Evolutionary conservation across 2,797 vertebrate species (phyloP), one percentile per base, ranked within the genome.

Genomic region (Tapirus indicus): DNA sequence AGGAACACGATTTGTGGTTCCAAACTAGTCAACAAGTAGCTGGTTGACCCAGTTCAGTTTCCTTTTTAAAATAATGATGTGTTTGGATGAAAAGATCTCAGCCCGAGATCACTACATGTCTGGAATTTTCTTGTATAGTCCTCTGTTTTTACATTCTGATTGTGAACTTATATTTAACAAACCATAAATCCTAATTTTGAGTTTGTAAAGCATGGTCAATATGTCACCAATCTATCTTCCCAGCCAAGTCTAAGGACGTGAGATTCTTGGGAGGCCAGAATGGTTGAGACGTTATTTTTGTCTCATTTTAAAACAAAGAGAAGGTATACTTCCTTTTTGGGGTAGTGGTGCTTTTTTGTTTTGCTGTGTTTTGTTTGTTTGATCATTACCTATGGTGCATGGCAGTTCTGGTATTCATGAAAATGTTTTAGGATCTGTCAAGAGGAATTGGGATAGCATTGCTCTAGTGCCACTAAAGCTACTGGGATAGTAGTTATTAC

Each of bases 51-150:
- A 89, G 2, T 18, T 91, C 29, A 10, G 0, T 83, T 74, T 93
- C 25, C 10, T 58, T 9, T 29, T 94, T 93, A 82, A 29, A 85
- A 71, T 94, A 69, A 72, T 54, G n/a, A 68, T 78, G 60, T 29
- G 10, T 41, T 74, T 87, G 44, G n/a, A 49, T 1, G 18, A 49
- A 94, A 93, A 66, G 10, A 75, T 27, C 16, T 60, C n/a, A 47
- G 4, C 54, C 21, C 60, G 25, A 80, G 64, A 78, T 72, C 47
- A 75, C 21, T 21, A 23, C 25, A n/a, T 23, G 17, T 58, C 41
- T 64, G 14, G 23, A 64, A 71, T 75, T 86, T 91, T 85, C 58
- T 77, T 91, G 29, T 14, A 32, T 17, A 90, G 12, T 1, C 7
- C 11, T 54, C 54, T 32, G 66, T 85, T 58, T 52, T 80, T 56